Percentiles rank a stretch among this genome's conserved stretches.
These are phyloP conservation scores for Drosophila histrio DNA, from an alignment of 2,888 invertebrate genomes.

Conservation along the genomic window DNA sequence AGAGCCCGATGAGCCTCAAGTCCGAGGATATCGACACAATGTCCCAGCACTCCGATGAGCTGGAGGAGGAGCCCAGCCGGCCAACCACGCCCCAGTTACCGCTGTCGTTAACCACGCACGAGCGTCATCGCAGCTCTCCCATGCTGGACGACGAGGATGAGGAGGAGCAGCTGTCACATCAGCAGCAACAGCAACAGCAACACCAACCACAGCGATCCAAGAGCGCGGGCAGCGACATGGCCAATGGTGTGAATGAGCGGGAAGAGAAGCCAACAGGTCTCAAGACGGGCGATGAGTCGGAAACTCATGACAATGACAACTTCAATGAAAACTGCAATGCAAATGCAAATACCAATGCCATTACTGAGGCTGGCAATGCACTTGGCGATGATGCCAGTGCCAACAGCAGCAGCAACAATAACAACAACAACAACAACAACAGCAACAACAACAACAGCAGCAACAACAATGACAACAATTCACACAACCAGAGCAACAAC, in stretches of 20 bases:
- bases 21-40: slow-evolving; percentile 88
- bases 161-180: slow-evolving; percentile 31
- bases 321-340: slow-evolving; percentile 14
- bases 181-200: slow-evolving; percentile 39
- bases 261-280: slow-evolving; percentile 42
- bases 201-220: slow-evolving; percentile 45
- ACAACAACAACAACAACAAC: slow-evolving; percentile 38
- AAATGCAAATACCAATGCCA: slow-evolving; percentile 16
- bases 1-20: slow-evolving; percentile 87
- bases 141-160: slow-evolving; percentile 68
- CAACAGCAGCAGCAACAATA: slow-evolving; percentile 22
- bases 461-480: slow-evolving; percentile 48
- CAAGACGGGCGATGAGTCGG: slow-evolving; percentile 22
- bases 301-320: slow-evolving; percentile 53
- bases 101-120: slow-evolving; percentile 88
- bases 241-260: slow-evolving; percentile 63
- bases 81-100: slow-evolving; percentile 90
- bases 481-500: slow-evolving; percentile 48
- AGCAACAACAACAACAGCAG: slow-evolving; percentile 58
- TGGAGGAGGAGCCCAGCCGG: slow-evolving; percentile 87
- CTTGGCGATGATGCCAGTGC: too few relatives aligned
- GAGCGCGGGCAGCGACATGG: slow-evolving; percentile 59
- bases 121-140: slow-evolving; percentile 81
- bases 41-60: slow-evolving; percentile 88
- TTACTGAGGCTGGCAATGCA: too few relatives aligned